These are phyloP conservation scores for Lepidurus apus DNA, from an alignment of 1,140 invertebrate genomes.

Conservation along the genomic window DNA sequence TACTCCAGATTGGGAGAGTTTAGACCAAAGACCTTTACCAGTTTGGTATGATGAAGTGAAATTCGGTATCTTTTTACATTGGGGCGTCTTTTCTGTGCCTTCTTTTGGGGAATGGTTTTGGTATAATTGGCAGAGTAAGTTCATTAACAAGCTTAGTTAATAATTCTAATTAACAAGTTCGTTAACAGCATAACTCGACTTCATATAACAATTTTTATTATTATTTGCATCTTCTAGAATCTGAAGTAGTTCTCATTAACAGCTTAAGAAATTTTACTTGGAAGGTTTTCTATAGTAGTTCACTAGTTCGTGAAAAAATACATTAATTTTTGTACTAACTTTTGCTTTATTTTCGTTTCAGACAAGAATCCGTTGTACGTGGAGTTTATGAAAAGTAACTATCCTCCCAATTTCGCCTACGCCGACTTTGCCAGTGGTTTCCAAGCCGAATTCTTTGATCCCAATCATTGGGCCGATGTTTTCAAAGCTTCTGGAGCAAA, in stretches of 20 bases:
- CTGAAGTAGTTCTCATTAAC: no score
- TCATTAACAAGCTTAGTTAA: no score
- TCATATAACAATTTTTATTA: no score
- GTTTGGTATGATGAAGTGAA: conserved; percentile 84
- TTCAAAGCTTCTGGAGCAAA: conserved; percentile 71
- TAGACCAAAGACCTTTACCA: conserved; percentile 75
- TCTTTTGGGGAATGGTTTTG: conserved; percentile 86
- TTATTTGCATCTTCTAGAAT: no score
- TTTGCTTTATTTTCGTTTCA: not conserved
- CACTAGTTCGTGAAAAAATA: not conserved
- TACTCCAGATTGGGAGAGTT: conserved; percentile 61
- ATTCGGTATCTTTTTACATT: conserved; percentile 91
- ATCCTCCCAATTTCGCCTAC: conserved; percentile 72
- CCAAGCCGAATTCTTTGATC: conserved; percentile 74
- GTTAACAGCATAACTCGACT: no score
- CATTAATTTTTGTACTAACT: not conserved
- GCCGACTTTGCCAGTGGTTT: conserved; percentile 78
- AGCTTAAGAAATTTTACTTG: no score
- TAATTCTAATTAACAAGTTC: no score
- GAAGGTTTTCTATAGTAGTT: not conserved
- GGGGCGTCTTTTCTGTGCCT: conserved; percentile 87
- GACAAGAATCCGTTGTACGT: conserved; percentile 32
- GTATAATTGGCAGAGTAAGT: conserved; percentile 47
- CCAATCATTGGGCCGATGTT: conserved; percentile 66
- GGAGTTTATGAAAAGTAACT: conserved; percentile 70